phyloP scores from a whole-genome alignment of 2,113 vertebrate genomes.

The Myotis yumanensis region DNA sequence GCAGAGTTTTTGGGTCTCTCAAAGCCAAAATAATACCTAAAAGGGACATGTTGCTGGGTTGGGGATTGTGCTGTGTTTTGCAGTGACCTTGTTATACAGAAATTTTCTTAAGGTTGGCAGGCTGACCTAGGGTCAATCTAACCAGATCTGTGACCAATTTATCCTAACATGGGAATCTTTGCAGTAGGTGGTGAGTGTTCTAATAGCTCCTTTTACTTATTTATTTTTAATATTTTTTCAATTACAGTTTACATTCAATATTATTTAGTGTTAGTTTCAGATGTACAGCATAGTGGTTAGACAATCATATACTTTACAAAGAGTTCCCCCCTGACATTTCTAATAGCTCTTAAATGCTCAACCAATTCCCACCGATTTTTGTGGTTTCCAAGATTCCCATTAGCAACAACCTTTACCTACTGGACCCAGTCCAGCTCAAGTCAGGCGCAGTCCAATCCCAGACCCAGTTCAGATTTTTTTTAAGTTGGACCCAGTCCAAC shows the following conservation, averaged over 20 bases:
- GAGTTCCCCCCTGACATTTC: background rate
- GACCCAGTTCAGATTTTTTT: background rate
- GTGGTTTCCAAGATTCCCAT: background rate
- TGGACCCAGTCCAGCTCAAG: background rate
- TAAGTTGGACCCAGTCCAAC: background rate
- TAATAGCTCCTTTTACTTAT: background rate
- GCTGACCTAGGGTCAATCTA: background rate
- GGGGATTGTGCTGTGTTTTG: background rate
- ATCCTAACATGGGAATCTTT: background rate
- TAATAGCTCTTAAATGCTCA: background rate
- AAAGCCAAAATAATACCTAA: background rate
- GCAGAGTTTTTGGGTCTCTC: background rate
- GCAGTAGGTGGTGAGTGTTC: background rate
- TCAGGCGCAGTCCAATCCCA: background rate
- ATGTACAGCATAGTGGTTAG: background rate
- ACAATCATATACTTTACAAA: background rate
- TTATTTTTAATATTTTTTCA: background rate
- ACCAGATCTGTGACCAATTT: background rate
- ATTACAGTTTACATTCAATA: background rate
- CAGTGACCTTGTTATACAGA: background rate
- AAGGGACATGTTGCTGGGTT: background rate
- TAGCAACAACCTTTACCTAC: background rate
- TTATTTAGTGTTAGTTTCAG: background rate
- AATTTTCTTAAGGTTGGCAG: background rate
- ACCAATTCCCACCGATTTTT: background rate